Evolutionary conservation across 2,113 vertebrate genomes (phyloP).

Genomic region (Hippocampus barbouri): DNA sequence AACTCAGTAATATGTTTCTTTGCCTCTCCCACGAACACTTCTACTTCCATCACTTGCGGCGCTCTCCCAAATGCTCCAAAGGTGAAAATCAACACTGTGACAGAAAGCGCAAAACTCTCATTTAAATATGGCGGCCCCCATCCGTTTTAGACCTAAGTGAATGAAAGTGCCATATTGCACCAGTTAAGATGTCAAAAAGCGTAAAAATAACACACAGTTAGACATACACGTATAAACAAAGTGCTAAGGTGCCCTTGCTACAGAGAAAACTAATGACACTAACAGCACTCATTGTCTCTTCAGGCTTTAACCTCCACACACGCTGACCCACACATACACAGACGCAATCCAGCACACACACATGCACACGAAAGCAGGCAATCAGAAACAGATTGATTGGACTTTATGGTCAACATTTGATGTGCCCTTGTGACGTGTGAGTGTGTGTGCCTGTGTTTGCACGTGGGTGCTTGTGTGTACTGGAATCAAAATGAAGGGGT

Average conservation of each 20-base stretch:
- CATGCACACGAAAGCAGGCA: not conserved
- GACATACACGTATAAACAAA: slow-evolving; percentile 10
- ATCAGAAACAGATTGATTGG: slow-evolving; percentile 14
- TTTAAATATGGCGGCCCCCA: too few species aligned
- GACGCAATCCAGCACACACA: not conserved
- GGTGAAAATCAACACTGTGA: too few species aligned
- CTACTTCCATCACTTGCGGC: too few species aligned
- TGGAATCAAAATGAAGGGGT: slow-evolving; percentile 5
- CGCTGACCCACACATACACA: slow-evolving; percentile 1
- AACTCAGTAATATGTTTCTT: too few species aligned
- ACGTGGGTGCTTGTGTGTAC: slow-evolving; percentile 3
- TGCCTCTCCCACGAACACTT: too few species aligned
- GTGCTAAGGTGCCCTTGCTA: slow-evolving; percentile 48
- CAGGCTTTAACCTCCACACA: slow-evolving; percentile 42
- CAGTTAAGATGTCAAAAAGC: not conserved
- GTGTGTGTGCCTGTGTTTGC: slow-evolving; percentile 1
- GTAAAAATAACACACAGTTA: slow-evolving; percentile 31
- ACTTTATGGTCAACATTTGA: slow-evolving; percentile 17
- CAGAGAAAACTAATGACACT: slow-evolving; percentile 38
- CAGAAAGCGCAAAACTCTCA: too few species aligned
- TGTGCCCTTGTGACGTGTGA: slow-evolving; percentile 1
- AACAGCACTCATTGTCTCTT: slow-evolving; percentile 41
- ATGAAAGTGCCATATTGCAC: too few species aligned
- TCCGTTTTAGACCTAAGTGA: too few species aligned
- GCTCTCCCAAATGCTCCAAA: too few species aligned